Percentiles rank a stretch among this genome's conserved stretches.
Conservation (phyloP, 2,888 invertebrate species). For the Meliscaeva auricollis region DNA sequence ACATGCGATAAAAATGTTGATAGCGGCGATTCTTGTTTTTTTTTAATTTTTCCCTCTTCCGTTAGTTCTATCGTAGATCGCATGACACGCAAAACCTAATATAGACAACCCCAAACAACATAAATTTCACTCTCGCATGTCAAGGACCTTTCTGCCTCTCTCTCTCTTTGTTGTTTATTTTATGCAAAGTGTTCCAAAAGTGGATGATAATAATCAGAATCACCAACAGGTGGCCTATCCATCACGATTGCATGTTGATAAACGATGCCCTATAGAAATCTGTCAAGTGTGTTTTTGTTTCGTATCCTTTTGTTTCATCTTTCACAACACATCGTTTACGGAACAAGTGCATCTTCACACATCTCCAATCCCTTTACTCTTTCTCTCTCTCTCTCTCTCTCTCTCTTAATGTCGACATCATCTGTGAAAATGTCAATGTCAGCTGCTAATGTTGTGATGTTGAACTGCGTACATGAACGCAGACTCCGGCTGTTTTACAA, state of each 20-base stretch:
- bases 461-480: conserved; percentile 59
- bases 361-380: too few relatives aligned
- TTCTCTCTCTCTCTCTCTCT: neutral
- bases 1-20: conserved; percentile 66
- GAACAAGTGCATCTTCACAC: too few relatives aligned
- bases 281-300: conserved; percentile 28
- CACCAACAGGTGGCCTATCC: conserved; percentile 56
- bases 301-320: conserved; percentile 40
- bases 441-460: conserved; percentile 70
- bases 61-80: conserved; percentile 19
- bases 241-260: conserved; percentile 34
- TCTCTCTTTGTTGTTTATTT: conserved; percentile 11
- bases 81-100: conserved; percentile 48
- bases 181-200: conserved; percentile 48
- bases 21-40: conserved; percentile 45
- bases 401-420: neutral
- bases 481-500: conserved; percentile 59
- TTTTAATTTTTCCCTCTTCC: conserved; percentile 25
- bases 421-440: conserved; percentile 33
- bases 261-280: conserved; percentile 1
- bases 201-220: neutral
- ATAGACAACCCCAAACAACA: neutral
- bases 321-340: conserved; percentile 39
- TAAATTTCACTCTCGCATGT: neutral
- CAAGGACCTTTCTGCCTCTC: conserved; percentile 20